Evolutionary conservation across 2,113 vertebrate genomes (phyloP).

Genomic region (Pterophyllum scalare): DNA sequence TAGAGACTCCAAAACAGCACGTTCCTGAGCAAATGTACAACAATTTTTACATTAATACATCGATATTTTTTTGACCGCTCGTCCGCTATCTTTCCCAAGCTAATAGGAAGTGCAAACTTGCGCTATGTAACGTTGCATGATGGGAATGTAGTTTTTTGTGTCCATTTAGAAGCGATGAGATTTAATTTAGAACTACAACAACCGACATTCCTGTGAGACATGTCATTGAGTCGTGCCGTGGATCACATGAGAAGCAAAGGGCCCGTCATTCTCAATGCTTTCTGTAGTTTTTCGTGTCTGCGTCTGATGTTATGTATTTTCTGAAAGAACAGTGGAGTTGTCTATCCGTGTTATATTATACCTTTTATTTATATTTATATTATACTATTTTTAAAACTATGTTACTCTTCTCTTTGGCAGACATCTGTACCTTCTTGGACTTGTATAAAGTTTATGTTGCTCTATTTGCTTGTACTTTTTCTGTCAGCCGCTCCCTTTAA

Average conservation of each 20-base stretch:
- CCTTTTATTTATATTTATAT: neutral
- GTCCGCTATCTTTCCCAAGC: slow-evolving; percentile 65
- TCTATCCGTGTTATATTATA: neutral
- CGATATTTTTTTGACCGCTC: slow-evolving; percentile 50
- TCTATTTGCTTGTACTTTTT: neutral
- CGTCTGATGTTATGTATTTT: neutral
- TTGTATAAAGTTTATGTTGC: neutral
- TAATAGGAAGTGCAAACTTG: slow-evolving; percentile 58
- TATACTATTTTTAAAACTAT: neutral
- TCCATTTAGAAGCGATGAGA: accelerated
- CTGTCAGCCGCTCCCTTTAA: neutral
- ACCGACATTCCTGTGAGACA: slow-evolving; percentile 28
- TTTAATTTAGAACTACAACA: slow-evolving; percentile 61
- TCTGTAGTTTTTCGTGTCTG: neutral
- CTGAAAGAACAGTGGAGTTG: neutral
- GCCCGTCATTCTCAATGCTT: neutral
- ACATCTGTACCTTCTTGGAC: neutral
- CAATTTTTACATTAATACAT: slow-evolving; percentile 60
- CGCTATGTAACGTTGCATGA: slow-evolving; percentile 10
- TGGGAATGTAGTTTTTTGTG: slow-evolving; percentile 63
- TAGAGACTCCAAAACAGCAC: slow-evolving; percentile 14
- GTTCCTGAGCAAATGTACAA: slow-evolving; percentile 30
- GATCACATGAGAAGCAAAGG: slow-evolving; percentile 63
- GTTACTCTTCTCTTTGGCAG: neutral
- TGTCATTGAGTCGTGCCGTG: neutral